Base-by-base conservation (phyloP, 2,113 vertebrate species). In the Muscicapa adusta region DNA sequence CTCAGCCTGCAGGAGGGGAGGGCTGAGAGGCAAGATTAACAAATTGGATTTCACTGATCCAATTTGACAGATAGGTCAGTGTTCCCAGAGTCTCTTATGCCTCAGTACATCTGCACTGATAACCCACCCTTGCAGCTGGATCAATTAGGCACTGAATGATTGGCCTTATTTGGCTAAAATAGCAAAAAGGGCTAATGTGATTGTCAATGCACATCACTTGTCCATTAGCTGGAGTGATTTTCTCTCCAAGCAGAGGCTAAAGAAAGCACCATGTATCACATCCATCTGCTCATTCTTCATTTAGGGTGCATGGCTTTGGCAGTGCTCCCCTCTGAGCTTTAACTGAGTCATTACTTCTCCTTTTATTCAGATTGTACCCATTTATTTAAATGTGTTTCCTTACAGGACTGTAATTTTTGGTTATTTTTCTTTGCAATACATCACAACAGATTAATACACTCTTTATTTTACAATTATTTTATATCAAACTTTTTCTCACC, bases 21-120 rank as follows among this genome's bases (percentile, higher is more conserved):
- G 73, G 31, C 70, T 96, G 77, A 50, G 83, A 77, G 91, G 67
- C 82, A 75, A 85, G 95, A 96, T 93, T 84, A 95, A 56, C 88
- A 94, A 95, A 96, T 95, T 91, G 83, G 80, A 85, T 95, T 97
- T 94, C 67, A 25, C 38, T 90, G 95, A 97, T 97, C 85, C 57
- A 95, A 97, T 96, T 89, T 91, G 91, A 89, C 95, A 95, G 94
- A 86, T 89, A 94, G 84, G 91, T 90, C 94, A 87, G 71, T 50
- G 83, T 89, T 96, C 85, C 84, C 88, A 89, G 94, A 94, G 89
- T 61, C 88, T 93, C 70, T 89, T 83, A 12, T 91, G 94, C 94
- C 78, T 61, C 38, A 25, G 85, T 96, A 54, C 95, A 92, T 91
- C 88, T 91, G 85, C 63, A 33, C 88, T 89, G 94, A 92, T 96